Evolutionary conservation across 1,140 invertebrate species (phyloP).

Genomic region (Drosophila seguyi): DNA sequence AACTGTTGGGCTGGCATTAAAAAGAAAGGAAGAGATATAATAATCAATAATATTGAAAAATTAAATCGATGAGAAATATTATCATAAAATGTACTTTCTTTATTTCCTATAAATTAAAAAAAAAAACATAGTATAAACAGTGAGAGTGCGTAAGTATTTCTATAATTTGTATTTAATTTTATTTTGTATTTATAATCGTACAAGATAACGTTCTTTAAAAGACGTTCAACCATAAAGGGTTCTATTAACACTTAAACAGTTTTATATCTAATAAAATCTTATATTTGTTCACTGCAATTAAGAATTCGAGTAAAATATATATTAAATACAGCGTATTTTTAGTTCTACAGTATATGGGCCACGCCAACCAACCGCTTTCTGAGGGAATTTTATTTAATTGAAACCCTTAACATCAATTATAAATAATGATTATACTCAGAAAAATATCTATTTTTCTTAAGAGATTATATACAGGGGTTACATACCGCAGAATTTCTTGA

Average conservation of each 20-base stretch:
- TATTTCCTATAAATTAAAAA: background rate
- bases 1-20: constrained; percentile 6
- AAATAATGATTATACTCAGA: background rate
- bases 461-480: background rate
- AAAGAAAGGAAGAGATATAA: constrained; percentile 8
- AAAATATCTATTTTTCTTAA: background rate
- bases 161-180: background rate
- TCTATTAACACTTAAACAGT: constrained; percentile 1
- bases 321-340: background rate
- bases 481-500: background rate
- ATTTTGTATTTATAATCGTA: background rate
- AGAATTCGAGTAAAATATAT: background rate
- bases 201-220: constrained; percentile 1
- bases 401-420: background rate
- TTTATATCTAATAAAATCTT: background rate
- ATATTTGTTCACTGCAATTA: background rate
- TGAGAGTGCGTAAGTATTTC: background rate
- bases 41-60: background rate
- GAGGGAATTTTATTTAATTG: background rate
- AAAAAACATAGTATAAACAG: background rate
- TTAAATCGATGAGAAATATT: background rate
- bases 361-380: constrained; percentile 7
- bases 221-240: background rate
- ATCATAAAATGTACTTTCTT: background rate
- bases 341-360: constrained; percentile 4